These are phyloP conservation scores for Sciaenops ocellatus DNA, from an alignment of 2,797 vertebrate species.

Conservation along the genomic window DNA sequence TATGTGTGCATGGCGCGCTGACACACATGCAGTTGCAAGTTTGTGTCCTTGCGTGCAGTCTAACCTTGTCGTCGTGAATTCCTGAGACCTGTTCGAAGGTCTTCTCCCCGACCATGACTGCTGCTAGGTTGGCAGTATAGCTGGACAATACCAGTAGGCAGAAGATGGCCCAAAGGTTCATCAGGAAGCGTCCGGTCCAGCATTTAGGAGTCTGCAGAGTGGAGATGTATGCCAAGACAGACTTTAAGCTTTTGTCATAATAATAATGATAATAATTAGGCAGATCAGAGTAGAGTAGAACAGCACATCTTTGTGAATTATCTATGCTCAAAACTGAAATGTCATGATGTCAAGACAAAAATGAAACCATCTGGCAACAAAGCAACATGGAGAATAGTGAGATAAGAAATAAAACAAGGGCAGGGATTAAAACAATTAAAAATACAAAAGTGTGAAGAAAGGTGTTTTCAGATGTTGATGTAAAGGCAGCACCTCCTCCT, in stretches of 20 bases:
- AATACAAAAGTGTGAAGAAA: conserved; percentile 14
- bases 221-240: neutral
- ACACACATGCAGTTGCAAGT: conserved; percentile 31
- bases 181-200: conserved; percentile 95
- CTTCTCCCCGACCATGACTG: conserved; percentile 98
- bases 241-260: neutral
- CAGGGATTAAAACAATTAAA: conserved; percentile 12
- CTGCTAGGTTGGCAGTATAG: conserved; percentile 96
- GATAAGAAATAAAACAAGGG: neutral
- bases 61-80: conserved; percentile 93
- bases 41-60: conserved; percentile 51
- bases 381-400: neutral
- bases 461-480: conserved; percentile 26
- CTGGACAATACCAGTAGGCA: conserved; percentile 97
- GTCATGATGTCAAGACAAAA: conserved; percentile 17
- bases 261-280: conserved; percentile 9
- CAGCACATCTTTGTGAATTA: conserved; percentile 9
- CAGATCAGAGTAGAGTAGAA: conserved; percentile 20
- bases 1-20: neutral
- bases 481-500: neutral
- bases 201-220: conserved; percentile 90
- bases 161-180: conserved; percentile 99
- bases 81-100: conserved; percentile 95
- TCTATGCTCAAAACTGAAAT: neutral
- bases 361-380: neutral